Evolutionary conservation across 1,140 invertebrate genomes (phyloP).

Genomic region (Drosophila tristis): DNA sequence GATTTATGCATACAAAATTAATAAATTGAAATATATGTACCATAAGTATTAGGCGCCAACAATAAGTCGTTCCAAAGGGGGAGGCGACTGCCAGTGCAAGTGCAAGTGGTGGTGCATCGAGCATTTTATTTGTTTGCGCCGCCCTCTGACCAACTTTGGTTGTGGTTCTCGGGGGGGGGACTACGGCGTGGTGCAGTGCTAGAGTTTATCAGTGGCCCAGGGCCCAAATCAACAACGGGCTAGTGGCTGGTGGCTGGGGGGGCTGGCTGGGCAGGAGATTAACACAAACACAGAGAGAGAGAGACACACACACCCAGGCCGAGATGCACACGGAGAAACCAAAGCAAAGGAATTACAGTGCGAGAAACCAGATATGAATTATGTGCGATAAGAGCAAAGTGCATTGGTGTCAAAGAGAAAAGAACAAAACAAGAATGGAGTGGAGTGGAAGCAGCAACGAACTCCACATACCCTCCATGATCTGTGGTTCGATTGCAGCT

Average conservation of each 20-base stretch:
- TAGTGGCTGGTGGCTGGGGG: no score
- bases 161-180: neutral
- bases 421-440: constrained; percentile 44
- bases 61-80: constrained; percentile 30
- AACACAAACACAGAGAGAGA: constrained; percentile 14
- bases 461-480: constrained; percentile 33
- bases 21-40: constrained; percentile 79
- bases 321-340: constrained; percentile 61
- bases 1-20: constrained; percentile 82
- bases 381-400: constrained; percentile 77
- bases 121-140: constrained; percentile 70
- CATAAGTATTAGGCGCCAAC: constrained; percentile 68
- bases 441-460: constrained; percentile 14
- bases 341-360: constrained; percentile 29
- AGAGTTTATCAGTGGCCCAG: constrained; percentile 57
- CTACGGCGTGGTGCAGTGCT: constrained; percentile 6
- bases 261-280: neutral
- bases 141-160: neutral
- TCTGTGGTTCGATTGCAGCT: neutral
- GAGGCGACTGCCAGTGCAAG: constrained; percentile 36
- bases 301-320: constrained; percentile 14
- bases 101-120: constrained; percentile 44
- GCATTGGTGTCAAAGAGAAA: constrained; percentile 71
- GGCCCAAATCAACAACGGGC: neutral
- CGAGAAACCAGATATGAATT: constrained; percentile 80